Evolutionary conservation across 2,797 vertebrate species (phyloP).

Genomic region (Taenioides sp.): DNA sequence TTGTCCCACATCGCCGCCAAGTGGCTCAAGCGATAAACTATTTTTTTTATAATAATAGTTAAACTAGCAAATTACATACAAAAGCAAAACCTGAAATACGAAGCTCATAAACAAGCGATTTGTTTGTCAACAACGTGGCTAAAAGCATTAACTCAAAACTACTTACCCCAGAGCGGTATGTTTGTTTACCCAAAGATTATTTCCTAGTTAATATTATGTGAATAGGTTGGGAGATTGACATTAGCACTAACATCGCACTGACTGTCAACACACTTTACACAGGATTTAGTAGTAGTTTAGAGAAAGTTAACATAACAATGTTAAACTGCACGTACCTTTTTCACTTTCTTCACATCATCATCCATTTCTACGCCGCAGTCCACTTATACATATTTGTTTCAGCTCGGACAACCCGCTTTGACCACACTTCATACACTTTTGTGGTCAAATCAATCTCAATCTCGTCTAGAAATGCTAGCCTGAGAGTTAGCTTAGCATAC

Average conservation of each 20-base stretch:
- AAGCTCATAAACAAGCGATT: neutral
- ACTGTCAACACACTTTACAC: neutral
- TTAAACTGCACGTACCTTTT: constrained; percentile 75
- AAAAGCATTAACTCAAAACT: neutral
- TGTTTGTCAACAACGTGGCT: neutral
- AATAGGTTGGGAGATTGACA: neutral
- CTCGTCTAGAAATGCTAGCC: constrained; percentile 51
- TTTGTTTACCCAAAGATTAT: neutral
- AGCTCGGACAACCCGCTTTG: constrained; percentile 41
- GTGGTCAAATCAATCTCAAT: constrained; percentile 23
- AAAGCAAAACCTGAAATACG: neutral
- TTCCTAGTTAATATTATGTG: neutral
- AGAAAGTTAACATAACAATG: constrained; percentile 35
- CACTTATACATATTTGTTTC: constrained; percentile 76
- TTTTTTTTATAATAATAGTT: neutral
- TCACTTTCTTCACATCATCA: constrained; percentile 87
- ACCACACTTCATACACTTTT: constrained; percentile 36
- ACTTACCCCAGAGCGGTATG: neutral
- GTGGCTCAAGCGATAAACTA: constrained; percentile 56
- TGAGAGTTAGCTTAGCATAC: constrained; percentile 50
- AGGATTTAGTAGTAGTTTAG: neutral
- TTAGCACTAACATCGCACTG: neutral
- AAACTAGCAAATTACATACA: neutral
- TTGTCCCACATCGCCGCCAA: constrained; percentile 50
- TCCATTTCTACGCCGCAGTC: constrained; percentile 81